Evolutionary conservation across 1,140 invertebrate species (phyloP), one percentile per base, ranked within the genome.

Genomic region (Cydia amplana): DNA sequence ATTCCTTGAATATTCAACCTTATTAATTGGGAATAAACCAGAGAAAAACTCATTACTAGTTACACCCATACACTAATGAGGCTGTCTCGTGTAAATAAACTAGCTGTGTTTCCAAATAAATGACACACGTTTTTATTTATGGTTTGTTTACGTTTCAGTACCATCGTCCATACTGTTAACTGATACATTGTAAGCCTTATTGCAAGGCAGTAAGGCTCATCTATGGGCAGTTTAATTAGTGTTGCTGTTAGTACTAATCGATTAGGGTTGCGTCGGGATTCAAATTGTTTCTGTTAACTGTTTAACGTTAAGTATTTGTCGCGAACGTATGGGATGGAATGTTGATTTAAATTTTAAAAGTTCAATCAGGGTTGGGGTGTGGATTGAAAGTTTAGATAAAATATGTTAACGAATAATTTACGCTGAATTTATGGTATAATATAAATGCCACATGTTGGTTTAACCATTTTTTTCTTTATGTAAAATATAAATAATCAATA

Each of bases 31-130:
- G 55, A 60, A 55, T 18, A 16, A n/a, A 18, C 55, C 4, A 18
- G n/a, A 55, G 51, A n/a, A 55, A n/a, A 60, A 23, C 55, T n/a
- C 55, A 23, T 60, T 60, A 60, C 55, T 60, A 60, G 55, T 65
- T 70, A 70, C 28, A 67, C 63, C 64, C 64, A 67, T 67, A 55
- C 74, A 76, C 73, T 80, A 84, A 82, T 79, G 78, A 83, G 80
- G 79, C 74, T 81, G 79, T 78, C 81, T 79, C 75, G 74, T 77
- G 76, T 78, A 77, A 78, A 82, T 76, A 80, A 82, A 83, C 74
- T 70, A 70, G 65, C 28, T 28, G 65, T 18, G 65, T 70, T 70
- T 4, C n/a, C 16, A 70, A 70, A 70, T 43, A 70, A 70, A 70
- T 40, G 65, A 70, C 32, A 70, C 32, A 18, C 28, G 28, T 36